Evolutionary conservation across 2,797 vertebrate genomes (phyloP).

Genomic region (Xerus rutilus): DNA sequence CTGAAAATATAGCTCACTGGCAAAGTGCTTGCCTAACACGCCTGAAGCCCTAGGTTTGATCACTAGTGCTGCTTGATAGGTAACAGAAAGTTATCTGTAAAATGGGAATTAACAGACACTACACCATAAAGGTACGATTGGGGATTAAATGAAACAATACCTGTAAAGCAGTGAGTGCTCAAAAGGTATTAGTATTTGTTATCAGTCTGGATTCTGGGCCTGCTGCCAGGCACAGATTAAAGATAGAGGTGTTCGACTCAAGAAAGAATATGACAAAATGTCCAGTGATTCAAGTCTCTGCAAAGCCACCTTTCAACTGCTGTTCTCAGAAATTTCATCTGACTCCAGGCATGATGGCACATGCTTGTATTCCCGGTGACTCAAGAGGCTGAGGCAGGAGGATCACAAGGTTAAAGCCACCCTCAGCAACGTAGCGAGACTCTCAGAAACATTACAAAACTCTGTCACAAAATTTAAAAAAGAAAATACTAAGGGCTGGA

Average conservation of each 20-base stretch:
- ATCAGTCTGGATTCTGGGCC: background rate
- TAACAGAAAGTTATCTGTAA: background rate
- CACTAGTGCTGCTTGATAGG: no score
- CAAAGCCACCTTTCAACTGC: constrained; percentile 29
- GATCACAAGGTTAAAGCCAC: no score
- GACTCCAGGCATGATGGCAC: no score
- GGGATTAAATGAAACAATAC: constrained; percentile 31
- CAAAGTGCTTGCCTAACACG: no score
- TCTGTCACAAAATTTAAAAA: no score
- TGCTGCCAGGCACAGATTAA: constrained; percentile 3
- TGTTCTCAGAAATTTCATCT: background rate
- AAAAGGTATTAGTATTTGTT: background rate
- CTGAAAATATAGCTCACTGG: no score
- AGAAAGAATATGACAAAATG: constrained; percentile 14
- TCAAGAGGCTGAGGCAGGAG: no score
- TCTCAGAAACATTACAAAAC: no score
- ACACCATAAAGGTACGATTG: background rate
- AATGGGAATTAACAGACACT: background rate
- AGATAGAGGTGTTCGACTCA: background rate
- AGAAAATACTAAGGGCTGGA: no score
- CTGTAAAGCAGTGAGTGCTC: background rate
- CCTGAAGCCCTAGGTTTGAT: no score
- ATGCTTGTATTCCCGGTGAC: no score
- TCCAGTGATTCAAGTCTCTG: background rate
- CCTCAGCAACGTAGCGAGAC: no score